Base-by-base conservation (phyloP, 2,888 invertebrate species). In the Lathronympha strigana region DNA sequence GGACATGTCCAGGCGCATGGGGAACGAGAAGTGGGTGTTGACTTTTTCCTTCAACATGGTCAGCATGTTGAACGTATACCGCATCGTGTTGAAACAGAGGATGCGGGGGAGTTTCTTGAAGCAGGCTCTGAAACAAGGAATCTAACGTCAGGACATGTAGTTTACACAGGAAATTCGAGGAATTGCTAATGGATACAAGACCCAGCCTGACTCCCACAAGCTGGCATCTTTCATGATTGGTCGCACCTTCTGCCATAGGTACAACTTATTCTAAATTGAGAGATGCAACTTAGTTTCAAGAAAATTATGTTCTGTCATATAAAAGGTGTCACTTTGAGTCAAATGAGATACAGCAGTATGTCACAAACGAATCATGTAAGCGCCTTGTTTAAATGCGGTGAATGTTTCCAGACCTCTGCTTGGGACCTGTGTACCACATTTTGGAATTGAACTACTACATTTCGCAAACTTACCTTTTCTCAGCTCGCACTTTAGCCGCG, bases 11-110 rank as follows among this genome's bases (percentile, higher is more conserved):
- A 98, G 92, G 54, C 96, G 93, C 90, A 98, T 94, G 0, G 98
- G 98, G 86, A 98, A 98, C 13, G 98, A 98, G 84, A 98, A 98
- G 80, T 98, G 98, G 0, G 98, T 98, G 88, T 98, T 98, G 1
- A 98, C 98, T 83, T 98, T 98, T 83, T 98, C 98, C 80, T 98
- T 98, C 67, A 97, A 93, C 98, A 98, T 98, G 0, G 98, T 98
- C 33, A 98, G 94, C 98, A 98, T 98, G 86, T 98, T 98, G 89
- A 98, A 98, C 0, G 98, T 98, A 79, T 98, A 98, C 28, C 98
- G 94, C 98, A 98, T 98, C 0, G 98, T 98, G 86, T 98, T 98
- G 86, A 98, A 98, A 82, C 98, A 98, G 23, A 98, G 90, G 68
- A 98, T 98, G 71, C 96, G 96, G 0, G 98, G 98, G 25, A 98